phyloP scores from a whole-genome alignment of 2,888 invertebrate species.

The Caradrina kadenii region DNA sequence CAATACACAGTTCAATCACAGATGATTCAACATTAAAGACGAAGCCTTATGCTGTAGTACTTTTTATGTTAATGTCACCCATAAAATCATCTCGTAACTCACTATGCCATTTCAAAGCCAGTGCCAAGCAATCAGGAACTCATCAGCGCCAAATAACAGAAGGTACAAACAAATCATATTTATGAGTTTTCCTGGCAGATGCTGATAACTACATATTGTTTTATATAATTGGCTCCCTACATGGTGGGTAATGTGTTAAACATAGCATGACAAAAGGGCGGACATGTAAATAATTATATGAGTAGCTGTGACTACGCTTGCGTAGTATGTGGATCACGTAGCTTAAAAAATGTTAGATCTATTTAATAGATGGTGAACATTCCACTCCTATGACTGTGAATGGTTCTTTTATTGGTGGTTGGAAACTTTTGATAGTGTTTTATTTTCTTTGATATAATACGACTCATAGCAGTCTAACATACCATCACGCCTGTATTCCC shows the following conservation, averaged over 20 bases:
- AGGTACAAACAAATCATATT: slow-evolving; percentile 61
- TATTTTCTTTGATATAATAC: background rate
- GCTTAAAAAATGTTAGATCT: slow-evolving; percentile 29
- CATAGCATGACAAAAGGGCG: slow-evolving; percentile 56
- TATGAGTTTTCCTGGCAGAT: slow-evolving; percentile 61
- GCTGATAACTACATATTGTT: slow-evolving; percentile 69
- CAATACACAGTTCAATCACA: slow-evolving; percentile 2
- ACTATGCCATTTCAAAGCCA: slow-evolving; percentile 20
- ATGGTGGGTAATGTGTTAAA: slow-evolving; percentile 61
- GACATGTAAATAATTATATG: slow-evolving; percentile 50
- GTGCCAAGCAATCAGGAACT: slow-evolving; percentile 54
- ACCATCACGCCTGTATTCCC: too few species aligned
- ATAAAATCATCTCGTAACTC: slow-evolving; percentile 1
- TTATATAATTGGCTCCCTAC: slow-evolving; percentile 68
- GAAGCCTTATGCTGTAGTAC: background rate
- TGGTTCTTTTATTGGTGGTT: slow-evolving; percentile 7
- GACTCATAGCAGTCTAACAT: background rate
- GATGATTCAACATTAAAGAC: background rate
- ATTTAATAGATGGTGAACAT: slow-evolving; percentile 21
- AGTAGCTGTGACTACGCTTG: slow-evolving; percentile 16
- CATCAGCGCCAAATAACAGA: slow-evolving; percentile 24
- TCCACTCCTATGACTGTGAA: background rate
- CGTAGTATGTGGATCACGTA: slow-evolving; percentile 45
- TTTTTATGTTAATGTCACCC: background rate
- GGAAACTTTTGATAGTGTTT: background rate